These are phyloP conservation scores for Microdon myrmicae DNA, from an alignment of 2,888 invertebrate genomes.

Conservation along the genomic window DNA sequence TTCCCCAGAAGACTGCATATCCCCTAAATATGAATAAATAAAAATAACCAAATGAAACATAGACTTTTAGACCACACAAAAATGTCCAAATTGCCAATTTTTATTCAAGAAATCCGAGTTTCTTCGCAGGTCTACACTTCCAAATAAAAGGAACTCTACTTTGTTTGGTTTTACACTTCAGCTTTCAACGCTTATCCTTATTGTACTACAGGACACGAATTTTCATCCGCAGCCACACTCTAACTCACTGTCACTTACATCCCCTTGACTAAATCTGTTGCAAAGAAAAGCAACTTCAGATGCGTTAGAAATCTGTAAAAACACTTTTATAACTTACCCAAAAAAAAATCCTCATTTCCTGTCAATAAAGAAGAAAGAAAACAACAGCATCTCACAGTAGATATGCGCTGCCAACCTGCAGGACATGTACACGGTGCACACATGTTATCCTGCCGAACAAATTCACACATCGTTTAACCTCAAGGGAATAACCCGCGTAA, in stretches of 20 bases:
- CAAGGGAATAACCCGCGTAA: conserved; percentile 52
- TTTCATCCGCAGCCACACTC: no score
- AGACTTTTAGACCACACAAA: no score
- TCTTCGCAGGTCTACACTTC: no score
- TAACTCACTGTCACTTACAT: conserved; percentile 28
- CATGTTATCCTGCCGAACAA: conserved; percentile 25
- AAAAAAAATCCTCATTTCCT: conserved; percentile 43
- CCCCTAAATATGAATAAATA: no score
- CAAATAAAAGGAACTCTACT: no score
- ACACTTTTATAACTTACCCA: conserved; percentile 49
- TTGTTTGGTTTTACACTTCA: no score
- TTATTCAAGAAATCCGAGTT: no score
- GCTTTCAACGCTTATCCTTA: no score
- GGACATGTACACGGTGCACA: conserved; percentile 30
- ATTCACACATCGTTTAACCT: conserved; percentile 50
- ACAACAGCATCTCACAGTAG: conserved; percentile 15
- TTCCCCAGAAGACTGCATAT: no score
- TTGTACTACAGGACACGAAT: no score
- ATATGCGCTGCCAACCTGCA: conserved; percentile 24
- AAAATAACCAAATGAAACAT: no score
- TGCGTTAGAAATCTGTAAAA: conserved; percentile 24
- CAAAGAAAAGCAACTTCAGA: background rate
- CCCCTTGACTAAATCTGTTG: conserved; percentile 14
- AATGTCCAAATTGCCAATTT: no score
- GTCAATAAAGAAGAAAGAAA: conserved; percentile 31